Conservation (phyloP, 1,140 invertebrate species). For the Lasioglossum albipes region DNA sequence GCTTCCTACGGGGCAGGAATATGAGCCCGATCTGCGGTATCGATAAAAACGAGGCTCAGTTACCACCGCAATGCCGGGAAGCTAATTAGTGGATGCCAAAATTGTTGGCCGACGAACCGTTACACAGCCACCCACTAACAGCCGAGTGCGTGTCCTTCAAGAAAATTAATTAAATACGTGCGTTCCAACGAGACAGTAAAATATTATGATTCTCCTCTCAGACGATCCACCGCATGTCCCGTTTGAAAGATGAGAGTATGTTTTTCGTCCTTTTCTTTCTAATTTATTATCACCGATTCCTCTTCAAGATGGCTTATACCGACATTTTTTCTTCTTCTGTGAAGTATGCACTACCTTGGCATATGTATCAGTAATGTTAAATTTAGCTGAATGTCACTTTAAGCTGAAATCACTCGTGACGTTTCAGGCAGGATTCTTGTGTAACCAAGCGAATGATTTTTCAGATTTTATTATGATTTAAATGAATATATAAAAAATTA, state of each 20-base stretch:
- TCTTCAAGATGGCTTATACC: no score
- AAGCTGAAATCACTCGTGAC: no score
- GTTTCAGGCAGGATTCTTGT: no score
- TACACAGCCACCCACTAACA: constrained; percentile 9
- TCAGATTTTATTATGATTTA: no score
- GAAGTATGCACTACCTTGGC: no score
- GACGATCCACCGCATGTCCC: not conserved
- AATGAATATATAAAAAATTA: no score
- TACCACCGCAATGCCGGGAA: constrained; percentile 7
- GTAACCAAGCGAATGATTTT: no score
- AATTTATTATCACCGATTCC: not conserved
- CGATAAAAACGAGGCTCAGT: constrained; percentile 53
- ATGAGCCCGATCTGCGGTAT: constrained; percentile 46
- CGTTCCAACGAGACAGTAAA: constrained; percentile 5
- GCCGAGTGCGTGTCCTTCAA: not conserved
- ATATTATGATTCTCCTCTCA: constrained; percentile 19
- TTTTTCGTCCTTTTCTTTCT: not conserved
- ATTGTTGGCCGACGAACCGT: constrained; percentile 40
- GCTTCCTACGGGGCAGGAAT: constrained; percentile 57
- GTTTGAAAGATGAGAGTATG: not conserved
- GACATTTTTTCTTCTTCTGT: not conserved
- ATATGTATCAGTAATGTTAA: no score
- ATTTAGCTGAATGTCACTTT: no score
- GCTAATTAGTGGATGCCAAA: constrained; percentile 48
- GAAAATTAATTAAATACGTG: constrained; percentile 13